Evolutionary conservation across 1,140 invertebrate species (phyloP).

Genomic region (Gryon sp.): DNA sequence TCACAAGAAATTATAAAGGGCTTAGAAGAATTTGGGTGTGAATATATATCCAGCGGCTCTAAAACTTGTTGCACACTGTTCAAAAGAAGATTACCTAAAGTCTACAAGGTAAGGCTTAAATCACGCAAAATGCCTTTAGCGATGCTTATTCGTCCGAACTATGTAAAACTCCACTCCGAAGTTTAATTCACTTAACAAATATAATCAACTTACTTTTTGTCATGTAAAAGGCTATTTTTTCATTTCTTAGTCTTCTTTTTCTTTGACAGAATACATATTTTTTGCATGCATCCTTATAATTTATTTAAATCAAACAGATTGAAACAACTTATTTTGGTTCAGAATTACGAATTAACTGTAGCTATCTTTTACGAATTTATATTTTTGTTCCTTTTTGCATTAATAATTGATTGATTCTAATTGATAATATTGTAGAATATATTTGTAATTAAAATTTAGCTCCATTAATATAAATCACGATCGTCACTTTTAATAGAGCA

Average conservation of each 20-base stretch:
- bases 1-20: constrained; percentile 66
- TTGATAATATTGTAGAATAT: too few relatives aligned
- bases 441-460: too few relatives aligned
- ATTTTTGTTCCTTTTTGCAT: too few relatives aligned
- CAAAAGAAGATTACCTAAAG: constrained; percentile 38
- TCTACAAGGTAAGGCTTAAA: constrained; percentile 35
- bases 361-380: too few relatives aligned
- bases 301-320: too few relatives aligned
- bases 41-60: constrained; percentile 56
- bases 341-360: too few relatives aligned
- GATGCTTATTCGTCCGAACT: constrained; percentile 21
- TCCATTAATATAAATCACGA: too few relatives aligned
- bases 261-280: too few relatives aligned
- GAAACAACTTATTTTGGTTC: too few relatives aligned
- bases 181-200: constrained; percentile 27
- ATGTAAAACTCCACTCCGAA: constrained; percentile 5
- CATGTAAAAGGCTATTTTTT: background rate
- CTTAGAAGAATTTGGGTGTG: constrained; percentile 64
- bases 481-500: too few relatives aligned
- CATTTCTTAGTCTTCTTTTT: background rate
- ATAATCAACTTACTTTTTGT: constrained; percentile 1
- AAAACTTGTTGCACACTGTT: constrained; percentile 69
- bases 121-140: constrained; percentile 28
- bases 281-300: too few relatives aligned
- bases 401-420: too few relatives aligned